A percentile compares a stretch with the other conserved stretches of the same genome.
Evolutionary conservation across 2,113 vertebrate species (phyloP).

Genomic region (Vanacampus margaritifer): DNA sequence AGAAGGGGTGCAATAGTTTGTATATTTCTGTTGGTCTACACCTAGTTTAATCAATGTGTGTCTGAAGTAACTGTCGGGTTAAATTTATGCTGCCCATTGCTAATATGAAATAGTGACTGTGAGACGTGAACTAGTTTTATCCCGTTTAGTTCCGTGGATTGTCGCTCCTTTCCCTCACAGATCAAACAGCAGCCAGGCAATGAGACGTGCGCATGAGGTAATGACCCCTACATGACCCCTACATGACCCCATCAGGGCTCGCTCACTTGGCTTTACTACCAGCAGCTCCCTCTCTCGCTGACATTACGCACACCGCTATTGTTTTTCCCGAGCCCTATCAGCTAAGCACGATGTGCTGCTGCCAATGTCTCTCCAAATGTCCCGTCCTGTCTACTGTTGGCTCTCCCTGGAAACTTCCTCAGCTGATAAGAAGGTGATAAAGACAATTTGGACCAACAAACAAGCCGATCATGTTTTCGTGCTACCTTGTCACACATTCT

Average conservation of each 20-base stretch:
- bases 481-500: constrained; percentile 15
- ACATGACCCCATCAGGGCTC: not conserved
- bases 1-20: no score
- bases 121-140: no score
- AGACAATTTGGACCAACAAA: constrained; percentile 15
- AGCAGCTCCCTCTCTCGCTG: constrained; percentile 22
- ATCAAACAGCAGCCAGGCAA: not conserved
- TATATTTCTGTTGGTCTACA: no score
- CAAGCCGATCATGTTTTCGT: constrained; percentile 25
- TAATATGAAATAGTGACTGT: no score
- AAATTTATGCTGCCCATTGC: no score
- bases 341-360: constrained; percentile 11
- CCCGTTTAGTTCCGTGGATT: not conserved
- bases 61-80: no score
- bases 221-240: constrained; percentile 5
- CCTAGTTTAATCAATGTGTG: no score
- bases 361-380: constrained; percentile 28
- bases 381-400: constrained; percentile 39
- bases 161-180: constrained; percentile 10
- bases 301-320: constrained; percentile 26
- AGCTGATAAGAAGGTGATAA: constrained; percentile 52
- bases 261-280: not conserved
- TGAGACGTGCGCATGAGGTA: constrained; percentile 3
- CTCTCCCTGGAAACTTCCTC: constrained; percentile 52
- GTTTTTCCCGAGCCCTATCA: constrained; percentile 51